Conservation (phyloP, 2,888 invertebrate species). For the Lapara coniferarum region DNA sequence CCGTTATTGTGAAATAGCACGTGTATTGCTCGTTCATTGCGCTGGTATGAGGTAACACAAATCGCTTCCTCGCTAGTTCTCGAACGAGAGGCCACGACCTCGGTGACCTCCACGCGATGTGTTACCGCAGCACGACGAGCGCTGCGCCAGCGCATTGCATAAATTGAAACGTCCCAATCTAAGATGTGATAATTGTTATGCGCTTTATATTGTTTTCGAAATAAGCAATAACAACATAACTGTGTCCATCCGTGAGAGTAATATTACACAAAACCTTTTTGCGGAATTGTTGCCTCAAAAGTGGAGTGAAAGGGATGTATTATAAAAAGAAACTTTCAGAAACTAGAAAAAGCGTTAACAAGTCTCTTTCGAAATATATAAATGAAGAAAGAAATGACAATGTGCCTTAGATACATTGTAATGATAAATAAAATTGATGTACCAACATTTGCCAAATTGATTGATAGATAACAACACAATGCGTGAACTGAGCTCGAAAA, state of each 20-base stretch:
- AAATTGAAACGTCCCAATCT: background rate
- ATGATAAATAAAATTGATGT: background rate
- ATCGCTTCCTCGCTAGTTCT: background rate
- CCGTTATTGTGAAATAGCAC: background rate
- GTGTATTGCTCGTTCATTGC: background rate
- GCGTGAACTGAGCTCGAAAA: background rate
- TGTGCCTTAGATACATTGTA: background rate
- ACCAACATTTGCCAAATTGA: conserved; percentile 1
- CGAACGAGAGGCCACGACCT: background rate
- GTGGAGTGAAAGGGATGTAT: no score
- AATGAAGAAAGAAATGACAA: background rate
- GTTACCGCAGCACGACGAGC: background rate
- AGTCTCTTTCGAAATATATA: background rate
- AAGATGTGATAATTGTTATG: background rate
- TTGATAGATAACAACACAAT: background rate
- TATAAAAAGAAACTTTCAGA: background rate
- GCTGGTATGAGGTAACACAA: background rate
- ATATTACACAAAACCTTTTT: no score
- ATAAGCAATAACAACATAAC: no score
- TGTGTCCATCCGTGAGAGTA: no score
- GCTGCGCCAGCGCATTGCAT: background rate
- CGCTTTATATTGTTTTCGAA: background rate
- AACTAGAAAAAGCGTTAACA: background rate
- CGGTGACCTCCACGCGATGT: background rate
- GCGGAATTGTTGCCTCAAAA: no score